Base-by-base conservation (phyloP, 2,888 invertebrate species). In the Homarus gammarus region DNA sequence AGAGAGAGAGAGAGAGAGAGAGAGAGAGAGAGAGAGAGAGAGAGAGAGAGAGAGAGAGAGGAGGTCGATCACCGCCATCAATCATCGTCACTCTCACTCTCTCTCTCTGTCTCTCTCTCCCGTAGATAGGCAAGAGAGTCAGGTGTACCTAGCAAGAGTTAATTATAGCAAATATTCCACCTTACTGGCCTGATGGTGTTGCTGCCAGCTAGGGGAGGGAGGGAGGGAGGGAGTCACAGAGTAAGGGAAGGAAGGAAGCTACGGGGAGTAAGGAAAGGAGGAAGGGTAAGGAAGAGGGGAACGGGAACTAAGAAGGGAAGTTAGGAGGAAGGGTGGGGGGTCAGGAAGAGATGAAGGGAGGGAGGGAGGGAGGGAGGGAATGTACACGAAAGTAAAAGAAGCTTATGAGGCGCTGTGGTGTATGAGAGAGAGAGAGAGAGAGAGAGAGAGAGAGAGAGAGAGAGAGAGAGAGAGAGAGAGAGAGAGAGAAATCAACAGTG, bases 51-150 rank as follows among this genome's bases (percentile, higher is more conserved):
- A 61, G 5, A 61, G 15, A 61, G 56, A 56, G 56, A 56, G n/a
- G 27, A 22, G 10, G 12, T 33, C 27, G 31, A 8, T 27, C 12
- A 18, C 27, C 8, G 0, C 8, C 31, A 68, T 68, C n/a, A 15
- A 68, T 56, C 56, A 18, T 22, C 27, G 18, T 36, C 73, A n/a
- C 73, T 73, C 73, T 36, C 31, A 72, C n/a, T 72, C 73, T n/a
- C 49, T 36, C 77, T 78, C 78, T 78, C 31, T 78, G n/a, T 31
- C 31, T 78, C 78, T 49, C 78, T 78, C 49, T 49, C 78, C 44
- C 51, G 22, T 40, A n/a, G 27, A 70, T 15, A 10, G 1, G n/a
- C 27, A 2, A 27, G 8, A 70, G 31, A 18, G 70, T 33, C 33
- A 18, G 27, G 36, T 31, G 36, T 31, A 70, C 33, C 15, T 22